Percentiles rank a stretch among this genome's conserved stretches.
phyloP scores from a whole-genome alignment of 2,888 invertebrate species.

The Thymelicus acteon region DNA sequence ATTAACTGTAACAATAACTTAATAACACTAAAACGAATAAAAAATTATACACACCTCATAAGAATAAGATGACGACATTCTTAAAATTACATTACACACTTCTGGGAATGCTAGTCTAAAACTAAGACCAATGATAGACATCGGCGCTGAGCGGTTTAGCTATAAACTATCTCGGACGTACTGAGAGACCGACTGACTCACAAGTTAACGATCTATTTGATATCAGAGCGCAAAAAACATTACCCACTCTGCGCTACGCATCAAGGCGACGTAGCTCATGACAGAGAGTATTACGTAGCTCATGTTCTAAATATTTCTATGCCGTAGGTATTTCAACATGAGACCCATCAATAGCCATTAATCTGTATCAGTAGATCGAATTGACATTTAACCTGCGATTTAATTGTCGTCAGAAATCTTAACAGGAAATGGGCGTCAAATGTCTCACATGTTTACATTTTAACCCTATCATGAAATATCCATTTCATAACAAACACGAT shows the following conservation, averaged over 20 bases:
- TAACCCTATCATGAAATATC: too few relatives aligned
- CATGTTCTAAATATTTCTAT: neutral
- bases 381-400: slow-evolving; percentile 69
- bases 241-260: slow-evolving; percentile 24
- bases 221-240: slow-evolving; percentile 40
- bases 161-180: neutral
- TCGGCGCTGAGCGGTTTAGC: slow-evolving; percentile 50
- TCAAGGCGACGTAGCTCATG: neutral
- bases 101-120: slow-evolving; percentile 51
- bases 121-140: slow-evolving; percentile 57
- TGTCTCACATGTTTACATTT: neutral
- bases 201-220: neutral
- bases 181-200: slow-evolving; percentile 5
- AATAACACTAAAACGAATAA: slow-evolving; percentile 13
- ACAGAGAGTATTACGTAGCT: neutral
- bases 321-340: neutral
- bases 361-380: slow-evolving; percentile 57
- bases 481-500: too few relatives aligned
- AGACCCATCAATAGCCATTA: slow-evolving; percentile 8
- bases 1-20: neutral
- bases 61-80: slow-evolving; percentile 65
- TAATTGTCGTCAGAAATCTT: slow-evolving; percentile 47
- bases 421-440: neutral
- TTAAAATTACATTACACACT: slow-evolving; percentile 55
- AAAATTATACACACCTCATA: slow-evolving; percentile 64